Evolutionary conservation across 2,888 invertebrate species (phyloP).

Genomic region (Horisme vitalbata): DNA sequence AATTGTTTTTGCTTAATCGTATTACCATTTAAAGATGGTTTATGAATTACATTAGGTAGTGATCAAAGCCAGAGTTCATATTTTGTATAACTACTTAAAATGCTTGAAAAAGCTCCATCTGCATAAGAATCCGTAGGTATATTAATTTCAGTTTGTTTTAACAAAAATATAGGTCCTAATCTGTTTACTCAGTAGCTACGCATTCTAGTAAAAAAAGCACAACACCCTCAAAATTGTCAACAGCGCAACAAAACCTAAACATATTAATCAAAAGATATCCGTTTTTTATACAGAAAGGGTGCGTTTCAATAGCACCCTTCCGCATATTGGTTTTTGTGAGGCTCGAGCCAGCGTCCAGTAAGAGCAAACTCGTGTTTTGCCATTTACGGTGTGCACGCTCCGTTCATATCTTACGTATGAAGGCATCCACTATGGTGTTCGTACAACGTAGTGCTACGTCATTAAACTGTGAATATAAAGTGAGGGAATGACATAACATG

Average conservation of each 20-base stretch:
- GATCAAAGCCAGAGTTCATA: too few species aligned
- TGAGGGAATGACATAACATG: constrained; percentile 81
- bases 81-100: too few species aligned
- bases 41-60: too few species aligned
- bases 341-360: constrained; percentile 65
- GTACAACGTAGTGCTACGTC: constrained; percentile 77
- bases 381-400: constrained; percentile 61
- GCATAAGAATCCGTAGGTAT: too few species aligned
- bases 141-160: too few species aligned
- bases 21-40: too few species aligned
- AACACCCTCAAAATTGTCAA: constrained; percentile 20
- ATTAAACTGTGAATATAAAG: constrained; percentile 78
- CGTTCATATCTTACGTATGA: constrained; percentile 67
- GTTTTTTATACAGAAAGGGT: constrained; percentile 75
- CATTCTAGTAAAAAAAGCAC: neutral
- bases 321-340: constrained; percentile 81
- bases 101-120: too few species aligned
- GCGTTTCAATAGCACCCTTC: constrained; percentile 74
- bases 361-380: constrained; percentile 79
- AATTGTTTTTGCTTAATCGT: too few species aligned
- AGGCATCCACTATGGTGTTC: constrained; percentile 67
- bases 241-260: constrained; percentile 37
- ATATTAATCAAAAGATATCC: constrained; percentile 78
- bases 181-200: too few species aligned
- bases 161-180: too few species aligned